Conservation (phyloP, 2,797 vertebrate species). For the Liasis olivaceus region DNA sequence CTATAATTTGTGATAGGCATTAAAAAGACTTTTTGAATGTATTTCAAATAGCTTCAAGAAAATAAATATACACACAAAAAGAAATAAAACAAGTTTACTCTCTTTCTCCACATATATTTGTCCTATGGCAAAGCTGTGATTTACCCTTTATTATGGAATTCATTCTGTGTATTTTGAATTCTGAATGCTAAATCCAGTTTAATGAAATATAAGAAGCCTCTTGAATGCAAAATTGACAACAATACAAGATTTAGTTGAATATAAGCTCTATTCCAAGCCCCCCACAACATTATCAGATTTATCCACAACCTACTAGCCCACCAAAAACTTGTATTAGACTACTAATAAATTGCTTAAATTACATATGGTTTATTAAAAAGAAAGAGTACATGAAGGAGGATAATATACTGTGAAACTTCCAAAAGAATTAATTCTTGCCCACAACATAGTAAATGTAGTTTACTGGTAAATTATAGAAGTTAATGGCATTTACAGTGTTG, state of each 20-base stretch:
- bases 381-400: too few relatives aligned
- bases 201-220: neutral
- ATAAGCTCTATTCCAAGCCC: neutral
- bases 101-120: neutral
- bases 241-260: neutral
- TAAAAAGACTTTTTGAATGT: constrained; percentile 26
- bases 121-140: neutral
- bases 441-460: neutral
- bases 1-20: constrained; percentile 61
- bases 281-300: neutral
- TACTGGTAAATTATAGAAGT: neutral
- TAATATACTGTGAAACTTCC: too few relatives aligned
- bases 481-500: neutral
- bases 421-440: neutral
- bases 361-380: too few relatives aligned
- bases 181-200: neutral
- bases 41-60: constrained; percentile 29
- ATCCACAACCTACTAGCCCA: neutral
- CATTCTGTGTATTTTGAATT: neutral
- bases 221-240: neutral
- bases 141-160: neutral
- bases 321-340: neutral
- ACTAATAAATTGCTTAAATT: too few relatives aligned
- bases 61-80: constrained; percentile 22
- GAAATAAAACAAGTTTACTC: constrained; percentile 34